phyloP scores from a whole-genome alignment of 2,113 vertebrate species.

The human (Homo sapiens) region GRCh38 chr2:5395501-5396000 shows the following conservation, averaged over 20 bases:
- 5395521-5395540: too few relatives aligned
- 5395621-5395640: background rate
- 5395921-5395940: background rate
- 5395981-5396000: background rate
- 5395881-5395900: background rate
- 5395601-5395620: background rate
- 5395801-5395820: background rate
- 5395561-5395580: background rate
- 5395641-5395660: background rate
- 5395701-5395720: background rate
- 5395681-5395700: background rate
- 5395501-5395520: background rate
- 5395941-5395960: background rate
- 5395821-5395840: background rate
- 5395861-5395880: fast-evolving
- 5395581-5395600: background rate
- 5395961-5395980: background rate
- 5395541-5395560: background rate
- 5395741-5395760: fast-evolving
- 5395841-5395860: fast-evolving
- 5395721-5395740: too few relatives aligned
- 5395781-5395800: background rate
- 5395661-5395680: background rate
- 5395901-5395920: background rate
- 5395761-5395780: background rate